Conservation (phyloP, 2,113 vertebrate genomes). For the Tyto alba region DNA sequence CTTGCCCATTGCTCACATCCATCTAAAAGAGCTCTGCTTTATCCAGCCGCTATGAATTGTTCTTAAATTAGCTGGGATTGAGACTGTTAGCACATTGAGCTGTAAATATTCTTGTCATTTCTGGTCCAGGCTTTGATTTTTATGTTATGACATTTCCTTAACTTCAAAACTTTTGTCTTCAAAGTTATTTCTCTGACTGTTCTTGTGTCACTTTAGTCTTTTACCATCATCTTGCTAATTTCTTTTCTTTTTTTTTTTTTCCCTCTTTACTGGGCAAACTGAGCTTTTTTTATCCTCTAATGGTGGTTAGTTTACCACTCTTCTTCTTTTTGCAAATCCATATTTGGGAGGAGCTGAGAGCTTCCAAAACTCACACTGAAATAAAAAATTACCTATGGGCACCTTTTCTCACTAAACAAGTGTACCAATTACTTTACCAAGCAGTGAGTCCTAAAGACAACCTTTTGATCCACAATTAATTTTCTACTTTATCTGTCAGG, state of each 20-base stretch:
- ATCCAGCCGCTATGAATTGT: constrained; percentile 3
- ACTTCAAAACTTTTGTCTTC: constrained; percentile 19
- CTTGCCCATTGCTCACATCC: constrained; percentile 43
- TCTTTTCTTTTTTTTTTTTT: neutral
- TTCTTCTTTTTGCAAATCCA: neutral
- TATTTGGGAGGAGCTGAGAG: neutral
- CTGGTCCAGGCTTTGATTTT: constrained; percentile 33
- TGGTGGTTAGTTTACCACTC: neutral
- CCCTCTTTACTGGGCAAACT: neutral
- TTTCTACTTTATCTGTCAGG: neutral
- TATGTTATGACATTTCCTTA: neutral
- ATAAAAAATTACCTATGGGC: constrained; percentile 1
- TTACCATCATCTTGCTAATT: neutral
- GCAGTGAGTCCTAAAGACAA: neutral
- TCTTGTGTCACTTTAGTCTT: neutral
- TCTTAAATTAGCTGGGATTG: constrained; percentile 32
- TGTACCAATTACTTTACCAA: neutral
- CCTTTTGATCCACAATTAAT: constrained; percentile 3
- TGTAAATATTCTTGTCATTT: constrained; percentile 11
- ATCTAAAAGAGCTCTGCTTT: constrained; percentile 3
- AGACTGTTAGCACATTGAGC: constrained; percentile 13
- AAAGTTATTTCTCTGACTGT: neutral
- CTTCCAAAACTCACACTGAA: neutral
- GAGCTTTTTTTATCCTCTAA: neutral
- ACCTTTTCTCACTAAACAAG: constrained; percentile 13